These are phyloP conservation scores for Emys orbicularis DNA, from an alignment of 2,797 vertebrate genomes.

Conservation along the genomic window DNA sequence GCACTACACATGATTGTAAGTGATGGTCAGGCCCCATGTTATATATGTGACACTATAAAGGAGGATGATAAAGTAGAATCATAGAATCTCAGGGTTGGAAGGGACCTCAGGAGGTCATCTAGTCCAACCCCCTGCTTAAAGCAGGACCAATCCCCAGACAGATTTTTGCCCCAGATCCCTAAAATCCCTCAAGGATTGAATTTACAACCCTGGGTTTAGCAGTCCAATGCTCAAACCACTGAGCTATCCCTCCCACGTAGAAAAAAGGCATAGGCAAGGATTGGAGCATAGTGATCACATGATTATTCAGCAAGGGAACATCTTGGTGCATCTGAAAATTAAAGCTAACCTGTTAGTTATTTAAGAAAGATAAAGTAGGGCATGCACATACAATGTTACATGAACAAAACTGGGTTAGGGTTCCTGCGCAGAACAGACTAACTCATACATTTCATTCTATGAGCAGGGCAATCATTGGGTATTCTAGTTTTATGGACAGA, in stretches of 20 bases:
- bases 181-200: no score
- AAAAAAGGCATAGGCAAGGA: background rate
- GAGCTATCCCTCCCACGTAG: no score
- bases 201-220: no score
- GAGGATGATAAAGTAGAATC: background rate
- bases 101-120: no score
- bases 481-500: background rate
- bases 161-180: no score
- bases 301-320: background rate
- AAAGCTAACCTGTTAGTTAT: background rate
- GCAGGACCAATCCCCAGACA: no score
- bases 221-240: no score
- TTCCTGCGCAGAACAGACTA: background rate
- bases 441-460: background rate
- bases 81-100: no score
- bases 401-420: background rate
- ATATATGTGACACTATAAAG: background rate
- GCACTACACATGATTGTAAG: background rate
- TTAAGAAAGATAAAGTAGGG: background rate
- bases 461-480: background rate
- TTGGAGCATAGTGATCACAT: background rate
- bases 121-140: no score
- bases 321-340: background rate
- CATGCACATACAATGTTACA: background rate
- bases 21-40: background rate